Evolutionary conservation across 1,140 invertebrate genomes (phyloP).

Genomic region (Mizuhopecten yessoensis): DNA sequence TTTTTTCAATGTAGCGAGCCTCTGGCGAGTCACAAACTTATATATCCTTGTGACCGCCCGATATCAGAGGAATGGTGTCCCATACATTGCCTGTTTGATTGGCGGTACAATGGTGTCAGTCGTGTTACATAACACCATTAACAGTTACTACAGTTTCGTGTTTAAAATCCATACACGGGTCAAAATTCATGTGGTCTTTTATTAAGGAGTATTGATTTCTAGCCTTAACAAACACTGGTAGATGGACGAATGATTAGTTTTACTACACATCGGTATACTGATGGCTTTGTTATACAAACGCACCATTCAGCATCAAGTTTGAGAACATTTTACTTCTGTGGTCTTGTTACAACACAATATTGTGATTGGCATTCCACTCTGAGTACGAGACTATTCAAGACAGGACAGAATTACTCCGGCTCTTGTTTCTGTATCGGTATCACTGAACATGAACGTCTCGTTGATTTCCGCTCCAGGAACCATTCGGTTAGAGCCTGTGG

Average conservation of each 20-base stretch:
- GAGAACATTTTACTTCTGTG: not conserved
- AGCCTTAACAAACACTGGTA: not conserved
- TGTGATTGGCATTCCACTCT: not conserved
- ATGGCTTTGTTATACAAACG: not conserved
- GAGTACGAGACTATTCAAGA: not conserved
- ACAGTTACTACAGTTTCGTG: not conserved
- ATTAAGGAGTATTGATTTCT: not conserved
- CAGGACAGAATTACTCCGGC: not conserved
- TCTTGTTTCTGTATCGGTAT: not conserved
- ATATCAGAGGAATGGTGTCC: no score
- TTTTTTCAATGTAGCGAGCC: no score
- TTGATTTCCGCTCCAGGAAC: not conserved
- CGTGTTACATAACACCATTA: not conserved
- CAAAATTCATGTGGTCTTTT: not conserved
- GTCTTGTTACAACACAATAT: not conserved
- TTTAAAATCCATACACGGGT: not conserved
- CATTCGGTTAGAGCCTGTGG: not conserved
- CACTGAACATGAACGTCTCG: not conserved
- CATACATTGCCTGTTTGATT: not conserved
- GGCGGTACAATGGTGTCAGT: not conserved
- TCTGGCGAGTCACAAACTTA: no score
- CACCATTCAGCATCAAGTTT: not conserved
- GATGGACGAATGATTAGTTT: constrained; percentile 13
- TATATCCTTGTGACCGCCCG: no score
- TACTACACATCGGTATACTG: not conserved